phyloP scores from a whole-genome alignment of 2,888 invertebrate species.

The Drosophila mettleri region DNA sequence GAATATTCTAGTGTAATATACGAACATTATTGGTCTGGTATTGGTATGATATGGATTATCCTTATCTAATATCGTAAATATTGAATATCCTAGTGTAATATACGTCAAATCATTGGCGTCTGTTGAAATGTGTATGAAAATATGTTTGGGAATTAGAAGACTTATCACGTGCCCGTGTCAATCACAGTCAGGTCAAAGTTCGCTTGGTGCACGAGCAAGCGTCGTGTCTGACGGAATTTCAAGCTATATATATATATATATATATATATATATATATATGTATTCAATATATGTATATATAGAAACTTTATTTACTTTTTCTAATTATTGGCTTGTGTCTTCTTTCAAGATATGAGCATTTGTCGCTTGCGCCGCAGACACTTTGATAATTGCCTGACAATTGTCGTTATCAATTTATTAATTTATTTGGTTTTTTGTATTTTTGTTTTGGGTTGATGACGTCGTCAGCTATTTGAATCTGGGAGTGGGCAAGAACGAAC shows the following conservation, averaged over 20 bases:
- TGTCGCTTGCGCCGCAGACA: constrained; percentile 15
- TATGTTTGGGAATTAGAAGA: not conserved
- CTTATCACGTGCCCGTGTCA: not conserved
- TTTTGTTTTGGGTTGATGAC: constrained; percentile 25
- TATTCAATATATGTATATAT: no score
- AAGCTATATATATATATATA: not conserved
- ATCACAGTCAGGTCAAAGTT: not conserved
- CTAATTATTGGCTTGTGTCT: constrained; percentile 23
- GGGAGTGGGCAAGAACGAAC: not conserved
- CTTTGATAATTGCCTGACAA: constrained; percentile 29
- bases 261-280: not conserved
- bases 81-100: not conserved
- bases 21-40: no score
- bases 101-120: not conserved
- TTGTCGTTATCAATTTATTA: constrained; percentile 28
- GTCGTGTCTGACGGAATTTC: constrained; percentile 17
- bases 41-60: no score
- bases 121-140: not conserved
- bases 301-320: constrained; percentile 9
- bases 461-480: constrained; percentile 5
- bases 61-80: not conserved
- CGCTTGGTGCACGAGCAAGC: constrained; percentile 19
- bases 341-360: constrained; percentile 34
- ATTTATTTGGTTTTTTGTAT: not conserved
- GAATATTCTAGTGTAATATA: no score